These are phyloP conservation scores for Macrobrachium rosenbergii DNA, from an alignment of 1,140 invertebrate species.

Conservation along the genomic window DNA sequence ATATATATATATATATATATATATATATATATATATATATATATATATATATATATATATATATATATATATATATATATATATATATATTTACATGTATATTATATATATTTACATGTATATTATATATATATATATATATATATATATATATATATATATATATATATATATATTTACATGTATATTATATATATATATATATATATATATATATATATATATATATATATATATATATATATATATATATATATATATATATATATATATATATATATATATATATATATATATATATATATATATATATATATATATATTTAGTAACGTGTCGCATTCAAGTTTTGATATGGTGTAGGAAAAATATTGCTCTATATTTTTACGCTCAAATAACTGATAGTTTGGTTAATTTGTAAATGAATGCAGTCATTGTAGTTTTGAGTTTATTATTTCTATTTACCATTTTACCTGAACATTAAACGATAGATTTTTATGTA, in stretches of 20 bases:
- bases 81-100: neutral
- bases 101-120: too few relatives aligned
- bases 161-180: neutral
- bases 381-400: too few relatives aligned
- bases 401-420: too few relatives aligned
- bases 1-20: neutral
- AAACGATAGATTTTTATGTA: too few relatives aligned
- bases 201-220: neutral
- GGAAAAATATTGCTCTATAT: too few relatives aligned
- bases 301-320: too few relatives aligned
- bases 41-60: conserved; percentile 15
- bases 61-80: conserved; percentile 17
- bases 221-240: conserved; percentile 11
- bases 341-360: too few relatives aligned
- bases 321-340: too few relatives aligned
- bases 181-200: conserved; percentile 8
- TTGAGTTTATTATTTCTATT: too few relatives aligned
- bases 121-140: neutral
- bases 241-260: conserved; percentile 11
- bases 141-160: neutral
- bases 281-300: too few relatives aligned
- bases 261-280: neutral
- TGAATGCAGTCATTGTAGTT: too few relatives aligned
- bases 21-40: conserved; percentile 1
- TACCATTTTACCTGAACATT: too few relatives aligned